Evolutionary conservation across 2,797 vertebrate species (phyloP).

Genomic region (Neosilurus hyrtlii): DNA sequence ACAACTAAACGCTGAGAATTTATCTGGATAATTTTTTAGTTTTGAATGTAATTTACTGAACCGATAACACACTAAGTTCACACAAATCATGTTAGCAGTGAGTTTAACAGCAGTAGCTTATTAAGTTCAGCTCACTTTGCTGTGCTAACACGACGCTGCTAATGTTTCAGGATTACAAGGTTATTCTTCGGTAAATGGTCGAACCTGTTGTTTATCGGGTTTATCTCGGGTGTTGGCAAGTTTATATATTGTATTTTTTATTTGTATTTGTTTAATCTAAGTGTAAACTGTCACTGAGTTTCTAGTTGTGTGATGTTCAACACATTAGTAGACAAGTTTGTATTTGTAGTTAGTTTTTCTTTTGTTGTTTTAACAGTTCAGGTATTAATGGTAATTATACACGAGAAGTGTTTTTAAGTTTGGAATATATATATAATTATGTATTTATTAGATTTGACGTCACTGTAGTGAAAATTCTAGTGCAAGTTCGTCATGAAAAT

Average conservation of each 20-base stretch:
- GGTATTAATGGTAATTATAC: neutral
- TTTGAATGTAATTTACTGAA: conserved; percentile 30
- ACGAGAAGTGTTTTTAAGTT: neutral
- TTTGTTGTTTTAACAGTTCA: neutral
- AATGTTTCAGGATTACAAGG: neutral
- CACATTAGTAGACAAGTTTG: no score
- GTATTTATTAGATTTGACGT: no score
- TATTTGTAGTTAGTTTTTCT: no score
- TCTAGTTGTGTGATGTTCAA: neutral
- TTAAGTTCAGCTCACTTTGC: neutral
- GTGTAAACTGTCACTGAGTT: neutral
- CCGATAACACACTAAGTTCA: no score
- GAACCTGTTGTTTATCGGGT: no score
- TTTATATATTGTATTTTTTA: no score
- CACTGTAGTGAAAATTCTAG: no score
- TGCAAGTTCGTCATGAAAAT: no score
- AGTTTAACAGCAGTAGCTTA: neutral
- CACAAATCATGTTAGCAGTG: neutral
- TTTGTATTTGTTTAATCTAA: neutral
- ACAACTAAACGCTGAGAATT: conserved; percentile 8
- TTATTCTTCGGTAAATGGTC: neutral
- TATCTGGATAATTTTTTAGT: conserved; percentile 69
- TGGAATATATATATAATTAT: no score
- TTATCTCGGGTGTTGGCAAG: no score
- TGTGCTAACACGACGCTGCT: neutral